Percentiles rank a stretch among this genome's conserved stretches.
Evolutionary conservation across 2,888 invertebrate genomes (phyloP).

Genomic region (Oxyteleia sp.): DNA sequence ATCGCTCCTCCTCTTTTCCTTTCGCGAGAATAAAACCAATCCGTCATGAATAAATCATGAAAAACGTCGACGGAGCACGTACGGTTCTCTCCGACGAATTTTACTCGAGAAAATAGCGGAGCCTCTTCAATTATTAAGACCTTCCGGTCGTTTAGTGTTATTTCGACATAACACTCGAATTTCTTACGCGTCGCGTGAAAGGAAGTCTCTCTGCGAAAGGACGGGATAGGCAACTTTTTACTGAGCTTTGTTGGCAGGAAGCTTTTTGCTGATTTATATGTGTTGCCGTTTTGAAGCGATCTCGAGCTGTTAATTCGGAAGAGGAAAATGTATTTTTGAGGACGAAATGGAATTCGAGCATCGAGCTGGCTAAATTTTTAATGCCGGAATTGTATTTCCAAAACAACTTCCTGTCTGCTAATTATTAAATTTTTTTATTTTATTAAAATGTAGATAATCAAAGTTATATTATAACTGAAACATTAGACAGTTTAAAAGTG

Average conservation of each 20-base stretch:
- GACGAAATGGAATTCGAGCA: too few relatives aligned
- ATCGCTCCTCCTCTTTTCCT: conserved; percentile 40
- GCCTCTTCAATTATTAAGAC: conserved; percentile 65
- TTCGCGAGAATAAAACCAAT: conserved; percentile 61
- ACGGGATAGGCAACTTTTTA: conserved; percentile 16
- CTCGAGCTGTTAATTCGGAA: conserved; percentile 10
- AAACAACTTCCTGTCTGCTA: too few relatives aligned
- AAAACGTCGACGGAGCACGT: conserved; percentile 61
- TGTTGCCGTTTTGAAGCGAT: conserved; percentile 1
- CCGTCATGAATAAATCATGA: conserved; percentile 72
- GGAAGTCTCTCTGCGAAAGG: conserved; percentile 23
- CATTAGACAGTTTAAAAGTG: too few relatives aligned
- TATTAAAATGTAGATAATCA: too few relatives aligned
- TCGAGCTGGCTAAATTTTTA: too few relatives aligned
- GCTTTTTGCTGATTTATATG: conserved; percentile 27
- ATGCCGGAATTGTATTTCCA: too few relatives aligned
- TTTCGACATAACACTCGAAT: conserved; percentile 53
- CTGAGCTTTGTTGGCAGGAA: conserved; percentile 12
- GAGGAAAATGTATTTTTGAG: conserved; percentile 2
- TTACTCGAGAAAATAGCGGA: conserved; percentile 52
- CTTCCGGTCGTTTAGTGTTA: conserved; percentile 68
- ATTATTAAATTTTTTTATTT: too few relatives aligned
- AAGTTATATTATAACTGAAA: too few relatives aligned
- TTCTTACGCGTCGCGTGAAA: conserved; percentile 50
- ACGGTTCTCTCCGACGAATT: conserved; percentile 60